Conservation (phyloP, 2,888 invertebrate genomes). For the Eutolmus rufibarbis region DNA sequence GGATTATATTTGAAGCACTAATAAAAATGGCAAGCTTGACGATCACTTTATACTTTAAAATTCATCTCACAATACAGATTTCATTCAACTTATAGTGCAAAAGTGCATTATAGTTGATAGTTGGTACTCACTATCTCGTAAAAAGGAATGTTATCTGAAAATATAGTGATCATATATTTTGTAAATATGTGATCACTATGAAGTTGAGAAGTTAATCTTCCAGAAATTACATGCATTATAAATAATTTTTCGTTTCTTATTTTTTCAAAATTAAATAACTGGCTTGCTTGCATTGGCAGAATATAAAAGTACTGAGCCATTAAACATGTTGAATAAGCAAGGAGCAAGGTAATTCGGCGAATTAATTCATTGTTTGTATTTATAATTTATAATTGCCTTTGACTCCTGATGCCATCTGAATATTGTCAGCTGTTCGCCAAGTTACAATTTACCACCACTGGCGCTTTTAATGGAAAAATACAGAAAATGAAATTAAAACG, state of each 20-base stretch:
- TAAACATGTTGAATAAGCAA: neutral
- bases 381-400: neutral
- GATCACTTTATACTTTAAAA: too few relatives aligned
- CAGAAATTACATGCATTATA: neutral
- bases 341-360: neutral
- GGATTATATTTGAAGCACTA: too few relatives aligned
- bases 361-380: neutral
- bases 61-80: too few relatives aligned
- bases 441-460: neutral
- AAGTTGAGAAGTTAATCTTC: neutral
- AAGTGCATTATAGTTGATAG: too few relatives aligned
- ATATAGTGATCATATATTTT: too few relatives aligned
- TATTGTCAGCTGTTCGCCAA: neutral
- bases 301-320: neutral
- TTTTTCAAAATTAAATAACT: neutral
- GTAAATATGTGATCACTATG: too few relatives aligned
- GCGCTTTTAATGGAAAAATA: neutral
- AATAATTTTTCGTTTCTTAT: neutral
- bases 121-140: too few relatives aligned
- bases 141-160: too few relatives aligned
- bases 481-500: neutral
- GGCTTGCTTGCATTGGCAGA: neutral
- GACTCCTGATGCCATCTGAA: neutral
- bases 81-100: too few relatives aligned
- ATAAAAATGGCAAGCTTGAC: too few relatives aligned